Conservation (phyloP, 2,797 vertebrate genomes). For the Gobio occitaniae region DNA sequence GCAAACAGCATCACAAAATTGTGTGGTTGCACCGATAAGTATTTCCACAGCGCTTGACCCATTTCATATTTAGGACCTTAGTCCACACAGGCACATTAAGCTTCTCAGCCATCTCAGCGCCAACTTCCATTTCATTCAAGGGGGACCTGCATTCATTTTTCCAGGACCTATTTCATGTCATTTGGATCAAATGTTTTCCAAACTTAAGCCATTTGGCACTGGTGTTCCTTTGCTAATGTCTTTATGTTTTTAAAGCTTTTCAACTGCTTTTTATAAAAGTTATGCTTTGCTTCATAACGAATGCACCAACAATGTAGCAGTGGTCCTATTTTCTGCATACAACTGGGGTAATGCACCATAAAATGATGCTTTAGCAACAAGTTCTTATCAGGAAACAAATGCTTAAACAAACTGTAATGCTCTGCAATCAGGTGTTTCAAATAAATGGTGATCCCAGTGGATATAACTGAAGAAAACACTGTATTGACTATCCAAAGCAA, state of each 20-base stretch:
- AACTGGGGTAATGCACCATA: slow-evolving; percentile 25
- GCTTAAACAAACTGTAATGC: no score
- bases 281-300: neutral
- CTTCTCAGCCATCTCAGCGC: neutral
- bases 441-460: slow-evolving; percentile 31
- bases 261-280: slow-evolving; percentile 6
- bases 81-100: slow-evolving; percentile 1
- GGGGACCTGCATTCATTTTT: neutral
- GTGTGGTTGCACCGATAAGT: neutral
- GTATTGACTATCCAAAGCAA: slow-evolving; percentile 40
- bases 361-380: slow-evolving; percentile 23
- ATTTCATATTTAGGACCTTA: slow-evolving; percentile 26
- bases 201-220: neutral
- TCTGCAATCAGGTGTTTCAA: neutral
- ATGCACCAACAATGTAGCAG: slow-evolving; percentile 2
- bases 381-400: no score
- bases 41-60: slow-evolving; percentile 6
- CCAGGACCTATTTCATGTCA: neutral
- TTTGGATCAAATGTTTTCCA: slow-evolving; percentile 29
- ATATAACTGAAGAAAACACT: slow-evolving; percentile 32
- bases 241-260: slow-evolving; percentile 31
- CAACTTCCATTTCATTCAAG: slow-evolving; percentile 19
- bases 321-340: slow-evolving; percentile 19
- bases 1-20: no score
- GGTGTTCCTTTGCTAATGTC: slow-evolving; percentile 32